Percentiles rank a stretch among this genome's conserved stretches.
Conservation (phyloP, 1,140 invertebrate species). For the Diorhabda carinulata region DNA sequence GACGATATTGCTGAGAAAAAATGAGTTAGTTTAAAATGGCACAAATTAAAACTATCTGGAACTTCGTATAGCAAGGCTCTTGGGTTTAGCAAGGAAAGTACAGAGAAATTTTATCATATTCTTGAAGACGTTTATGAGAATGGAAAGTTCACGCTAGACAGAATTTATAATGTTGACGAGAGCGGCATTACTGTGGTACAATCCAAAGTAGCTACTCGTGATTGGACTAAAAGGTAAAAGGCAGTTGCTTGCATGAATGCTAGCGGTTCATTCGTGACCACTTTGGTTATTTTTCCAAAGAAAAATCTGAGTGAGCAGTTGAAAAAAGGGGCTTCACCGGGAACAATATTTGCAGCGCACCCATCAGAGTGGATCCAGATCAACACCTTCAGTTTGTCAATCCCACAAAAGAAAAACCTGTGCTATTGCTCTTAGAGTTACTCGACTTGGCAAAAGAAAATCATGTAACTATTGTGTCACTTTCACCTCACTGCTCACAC, state of each 20-base stretch:
- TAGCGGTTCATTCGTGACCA: slow-evolving; percentile 41
- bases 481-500: slow-evolving; percentile 43
- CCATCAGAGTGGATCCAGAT: slow-evolving; percentile 39
- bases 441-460: slow-evolving; percentile 35
- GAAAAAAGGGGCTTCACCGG: slow-evolving; percentile 38
- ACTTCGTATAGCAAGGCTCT: background rate
- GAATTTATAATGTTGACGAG: no score
- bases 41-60: no score
- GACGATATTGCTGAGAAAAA: no score
- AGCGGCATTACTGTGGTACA: background rate
- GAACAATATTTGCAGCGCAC: slow-evolving; percentile 37
- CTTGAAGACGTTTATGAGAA: no score
- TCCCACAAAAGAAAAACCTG: slow-evolving; percentile 28
- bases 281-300: slow-evolving; percentile 44
- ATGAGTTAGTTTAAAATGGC: no score
- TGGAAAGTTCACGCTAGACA: no score
- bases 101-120: no score
- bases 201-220: background rate
- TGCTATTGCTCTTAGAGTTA: slow-evolving; percentile 37
- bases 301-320: slow-evolving; percentile 31
- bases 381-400: slow-evolving; percentile 23
- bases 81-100: no score
- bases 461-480: slow-evolving; percentile 32
- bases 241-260: slow-evolving; percentile 41
- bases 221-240: slow-evolving; percentile 4